Conservation (phyloP, 2,797 vertebrate genomes). For the Sebastes goodei region DNA sequence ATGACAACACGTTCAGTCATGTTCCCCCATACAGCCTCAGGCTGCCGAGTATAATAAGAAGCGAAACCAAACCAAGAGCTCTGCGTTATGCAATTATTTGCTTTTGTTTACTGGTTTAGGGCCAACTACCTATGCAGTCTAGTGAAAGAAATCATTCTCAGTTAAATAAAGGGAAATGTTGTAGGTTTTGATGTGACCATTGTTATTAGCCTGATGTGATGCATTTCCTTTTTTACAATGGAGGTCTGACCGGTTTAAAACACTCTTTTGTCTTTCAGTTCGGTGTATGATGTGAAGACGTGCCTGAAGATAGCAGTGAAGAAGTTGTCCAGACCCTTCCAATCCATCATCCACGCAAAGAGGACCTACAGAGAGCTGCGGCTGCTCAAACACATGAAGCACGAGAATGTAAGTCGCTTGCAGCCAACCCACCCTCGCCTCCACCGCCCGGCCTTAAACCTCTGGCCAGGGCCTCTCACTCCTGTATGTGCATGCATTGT, state of each 20-base stretch:
- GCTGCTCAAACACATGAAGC: constrained; percentile 98
- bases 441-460: not conserved
- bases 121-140: constrained; percentile 34
- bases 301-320: constrained; percentile 92
- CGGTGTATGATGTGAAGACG: constrained; percentile 88
- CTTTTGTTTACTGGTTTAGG: constrained; percentile 36
- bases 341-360: constrained; percentile 98
- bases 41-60: constrained; percentile 40
- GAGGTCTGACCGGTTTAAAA: not conserved
- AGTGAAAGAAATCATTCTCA: constrained; percentile 12
- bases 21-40: constrained; percentile 3
- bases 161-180: not conserved
- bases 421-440: not conserved
- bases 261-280: constrained; percentile 76
- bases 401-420: constrained; percentile 93
- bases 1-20: constrained; percentile 26
- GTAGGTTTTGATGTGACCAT: not conserved
- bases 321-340: constrained; percentile 97
- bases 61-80: constrained; percentile 38
- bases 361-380: constrained; percentile 96
- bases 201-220: not conserved
- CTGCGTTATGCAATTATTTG: constrained; percentile 44
- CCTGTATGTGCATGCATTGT: constrained; percentile 1
- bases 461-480: not conserved
- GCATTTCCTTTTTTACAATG: not conserved